phyloP scores from a whole-genome alignment of 1,140 invertebrate genomes.

The Drosophila nasuta region DNA sequence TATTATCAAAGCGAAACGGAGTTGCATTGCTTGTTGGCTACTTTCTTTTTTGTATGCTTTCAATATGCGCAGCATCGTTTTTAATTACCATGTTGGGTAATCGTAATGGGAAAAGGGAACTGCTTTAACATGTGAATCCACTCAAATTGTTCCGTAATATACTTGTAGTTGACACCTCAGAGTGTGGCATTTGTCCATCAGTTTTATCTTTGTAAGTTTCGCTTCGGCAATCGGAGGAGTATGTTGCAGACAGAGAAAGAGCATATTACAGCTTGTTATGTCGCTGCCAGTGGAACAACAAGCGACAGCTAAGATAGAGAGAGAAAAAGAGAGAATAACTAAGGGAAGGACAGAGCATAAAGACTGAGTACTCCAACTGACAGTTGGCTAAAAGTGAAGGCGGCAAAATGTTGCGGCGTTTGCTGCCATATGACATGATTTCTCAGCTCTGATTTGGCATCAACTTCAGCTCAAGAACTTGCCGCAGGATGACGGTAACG shows the following conservation, averaged over 20 bases:
- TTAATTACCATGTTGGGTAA: constrained; percentile 30
- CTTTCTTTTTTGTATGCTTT: not conserved
- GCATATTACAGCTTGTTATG: constrained; percentile 28
- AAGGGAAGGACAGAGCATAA: not conserved
- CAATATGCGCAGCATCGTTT: constrained; percentile 22
- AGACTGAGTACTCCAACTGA: constrained; percentile 26
- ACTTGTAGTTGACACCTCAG: constrained; percentile 22
- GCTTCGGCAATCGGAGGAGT: constrained; percentile 17
- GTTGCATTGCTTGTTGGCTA: not conserved
- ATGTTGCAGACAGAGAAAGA: constrained; percentile 22
- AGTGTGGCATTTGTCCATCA: constrained; percentile 19
- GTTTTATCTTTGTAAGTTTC: constrained; percentile 30
- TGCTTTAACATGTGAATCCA: constrained; percentile 2
- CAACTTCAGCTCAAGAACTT: constrained; percentile 48
- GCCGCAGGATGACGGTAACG: constrained; percentile 32
- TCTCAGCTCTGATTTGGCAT: constrained; percentile 64
- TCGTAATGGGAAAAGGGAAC: not conserved
- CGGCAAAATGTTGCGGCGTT: constrained; percentile 57
- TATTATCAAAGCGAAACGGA: constrained; percentile 38
- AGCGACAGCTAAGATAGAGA: not conserved
- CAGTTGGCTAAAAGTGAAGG: constrained; percentile 58
- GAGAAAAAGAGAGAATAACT: not conserved
- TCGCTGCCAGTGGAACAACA: constrained; percentile 9
- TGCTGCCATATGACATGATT: constrained; percentile 70
- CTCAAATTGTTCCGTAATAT: constrained; percentile 1